Evolutionary conservation across 2,888 invertebrate genomes (phyloP).

Genomic region (Parochlus steinenii): DNA sequence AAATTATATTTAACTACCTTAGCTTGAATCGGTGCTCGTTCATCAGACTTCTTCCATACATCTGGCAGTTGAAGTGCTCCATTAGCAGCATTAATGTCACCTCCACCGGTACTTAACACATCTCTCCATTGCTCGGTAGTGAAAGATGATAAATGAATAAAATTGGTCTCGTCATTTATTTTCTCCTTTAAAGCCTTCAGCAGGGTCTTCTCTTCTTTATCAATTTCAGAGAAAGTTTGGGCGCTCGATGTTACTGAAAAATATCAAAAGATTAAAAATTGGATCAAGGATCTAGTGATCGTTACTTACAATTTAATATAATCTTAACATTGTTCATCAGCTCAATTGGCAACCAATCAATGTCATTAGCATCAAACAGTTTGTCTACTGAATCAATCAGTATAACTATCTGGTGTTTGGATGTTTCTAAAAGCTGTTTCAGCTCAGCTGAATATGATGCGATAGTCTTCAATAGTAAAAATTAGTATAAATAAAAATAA

Average conservation of each 20-base stretch:
- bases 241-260: constrained; percentile 22
- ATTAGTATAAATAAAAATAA: constrained; percentile 1
- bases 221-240: neutral
- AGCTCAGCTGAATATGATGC: constrained; percentile 49
- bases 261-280: constrained; percentile 35
- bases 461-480: constrained; percentile 40
- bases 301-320: no score
- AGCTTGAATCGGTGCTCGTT: constrained; percentile 27
- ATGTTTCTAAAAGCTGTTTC: constrained; percentile 21
- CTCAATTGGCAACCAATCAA: constrained; percentile 60
- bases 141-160: constrained; percentile 24
- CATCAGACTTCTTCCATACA: constrained; percentile 23
- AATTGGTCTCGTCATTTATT: constrained; percentile 17
- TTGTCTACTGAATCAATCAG: constrained; percentile 64
- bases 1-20: constrained; percentile 15
- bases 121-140: constrained; percentile 28
- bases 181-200: neutral
- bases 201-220: neutral
- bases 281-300: no score
- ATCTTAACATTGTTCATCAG: constrained; percentile 60
- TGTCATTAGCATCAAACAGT: constrained; percentile 31
- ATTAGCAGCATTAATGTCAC: constrained; percentile 27
- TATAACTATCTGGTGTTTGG: constrained; percentile 43
- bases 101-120: constrained; percentile 25
- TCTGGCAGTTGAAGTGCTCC: constrained; percentile 25